Percentiles rank a stretch among this genome's conserved stretches.
phyloP scores from a whole-genome alignment of 2,888 invertebrate species.

The Lingula anatina region DNA sequence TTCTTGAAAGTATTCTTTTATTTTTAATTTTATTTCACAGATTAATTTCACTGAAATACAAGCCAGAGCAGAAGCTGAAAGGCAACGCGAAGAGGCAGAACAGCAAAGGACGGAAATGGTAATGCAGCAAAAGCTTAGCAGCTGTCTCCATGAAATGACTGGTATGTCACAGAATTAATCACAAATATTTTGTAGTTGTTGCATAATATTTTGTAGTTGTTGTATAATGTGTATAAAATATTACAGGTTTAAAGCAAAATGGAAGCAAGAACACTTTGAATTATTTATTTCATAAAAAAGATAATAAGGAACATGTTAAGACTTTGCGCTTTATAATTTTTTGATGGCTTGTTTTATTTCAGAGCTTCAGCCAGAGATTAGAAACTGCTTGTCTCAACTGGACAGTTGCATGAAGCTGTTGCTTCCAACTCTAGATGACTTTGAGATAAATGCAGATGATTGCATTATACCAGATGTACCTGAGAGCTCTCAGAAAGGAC shows the following conservation, averaged over 20 bases:
- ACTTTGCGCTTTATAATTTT: no score
- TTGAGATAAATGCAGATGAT: constrained; percentile 30
- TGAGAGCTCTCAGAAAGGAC: no score
- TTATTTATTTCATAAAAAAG: no score
- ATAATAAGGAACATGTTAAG: no score
- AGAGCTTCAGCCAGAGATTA: constrained; percentile 38
- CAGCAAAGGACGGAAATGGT: constrained; percentile 31
- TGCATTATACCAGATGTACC: no score
- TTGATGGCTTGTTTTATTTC: constrained; percentile 10
- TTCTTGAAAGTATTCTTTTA: no score
- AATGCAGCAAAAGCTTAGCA: constrained; percentile 34
- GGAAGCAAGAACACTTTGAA: no score
- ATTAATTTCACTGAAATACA: constrained; percentile 51
- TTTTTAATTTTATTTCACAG: no score
- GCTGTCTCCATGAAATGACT: constrained; percentile 38
- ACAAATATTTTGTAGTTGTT: no score
- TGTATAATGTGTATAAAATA: not conserved
- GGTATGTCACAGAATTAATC: no score
- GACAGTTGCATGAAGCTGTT: constrained; percentile 52
- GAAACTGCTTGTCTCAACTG: constrained; percentile 43
- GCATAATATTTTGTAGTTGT: no score
- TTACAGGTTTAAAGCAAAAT: not conserved
- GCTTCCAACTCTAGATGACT: constrained; percentile 45
- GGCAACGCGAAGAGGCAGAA: constrained; percentile 34
- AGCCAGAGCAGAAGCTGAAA: constrained; percentile 40